Percentiles rank a stretch among this genome's conserved stretches.
Conservation (phyloP, 2,888 invertebrate genomes). For the Mechanitis messenoides region DNA sequence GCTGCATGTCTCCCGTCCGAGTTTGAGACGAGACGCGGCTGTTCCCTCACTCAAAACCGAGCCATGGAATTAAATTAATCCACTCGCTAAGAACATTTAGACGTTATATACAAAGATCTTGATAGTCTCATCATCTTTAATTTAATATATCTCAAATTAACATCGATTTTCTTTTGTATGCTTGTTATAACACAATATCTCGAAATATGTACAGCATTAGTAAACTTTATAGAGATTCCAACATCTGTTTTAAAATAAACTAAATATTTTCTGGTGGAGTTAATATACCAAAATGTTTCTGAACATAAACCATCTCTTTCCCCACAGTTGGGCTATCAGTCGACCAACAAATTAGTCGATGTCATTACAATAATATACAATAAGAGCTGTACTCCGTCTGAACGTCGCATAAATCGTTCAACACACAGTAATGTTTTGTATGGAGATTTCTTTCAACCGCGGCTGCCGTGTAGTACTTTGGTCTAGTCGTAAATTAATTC, state of each 20-base stretch:
- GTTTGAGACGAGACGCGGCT: constrained; percentile 12
- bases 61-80: constrained; percentile 59
- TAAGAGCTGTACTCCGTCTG: constrained; percentile 59
- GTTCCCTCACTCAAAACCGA: constrained; percentile 19
- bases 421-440: constrained; percentile 75
- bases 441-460: constrained; percentile 76
- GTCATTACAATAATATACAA: constrained; percentile 76
- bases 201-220: not conserved
- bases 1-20: constrained; percentile 22
- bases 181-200: too few relatives aligned
- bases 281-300: constrained; percentile 54
- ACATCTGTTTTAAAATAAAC: constrained; percentile 17
- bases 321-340: constrained; percentile 69
- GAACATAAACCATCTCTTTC: constrained; percentile 65
- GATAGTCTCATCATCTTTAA: constrained; percentile 5
- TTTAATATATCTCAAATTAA: not conserved
- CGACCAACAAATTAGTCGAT: constrained; percentile 74
- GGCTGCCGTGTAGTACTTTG: constrained; percentile 64
- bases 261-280: constrained; percentile 37
- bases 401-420: constrained; percentile 74
- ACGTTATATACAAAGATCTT: constrained; percentile 34
- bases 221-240: constrained; percentile 1
- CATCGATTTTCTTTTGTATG: too few relatives aligned
- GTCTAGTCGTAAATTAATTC: constrained; percentile 72
- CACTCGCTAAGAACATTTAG: constrained; percentile 55